These are phyloP conservation scores for Nipponacmea schrenckii DNA, from an alignment of 2,888 invertebrate species.

Conservation along the genomic window DNA sequence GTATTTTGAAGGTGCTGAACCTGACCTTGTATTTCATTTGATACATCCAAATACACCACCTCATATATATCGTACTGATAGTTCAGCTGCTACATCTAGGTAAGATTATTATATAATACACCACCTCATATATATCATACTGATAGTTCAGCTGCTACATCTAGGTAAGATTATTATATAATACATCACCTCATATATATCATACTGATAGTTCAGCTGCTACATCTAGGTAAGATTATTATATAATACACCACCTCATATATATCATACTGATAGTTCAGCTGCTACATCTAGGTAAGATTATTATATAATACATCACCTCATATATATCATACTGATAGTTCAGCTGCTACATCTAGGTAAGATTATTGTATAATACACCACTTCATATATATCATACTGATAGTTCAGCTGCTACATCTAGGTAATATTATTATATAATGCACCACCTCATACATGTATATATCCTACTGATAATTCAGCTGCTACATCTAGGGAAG, in stretches of 20 bases:
- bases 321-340: too few species aligned
- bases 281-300: conserved; percentile 51
- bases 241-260: conserved; percentile 69
- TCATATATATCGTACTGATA: conserved; percentile 68
- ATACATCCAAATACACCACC: conserved; percentile 69
- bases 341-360: too few species aligned
- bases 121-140: conserved; percentile 69
- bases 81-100: conserved; percentile 50
- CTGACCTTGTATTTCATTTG: conserved; percentile 69
- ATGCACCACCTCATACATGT: too few species aligned
- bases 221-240: conserved; percentile 52
- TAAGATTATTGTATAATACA: too few species aligned
- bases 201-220: conserved; percentile 61
- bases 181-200: conserved; percentile 69
- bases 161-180: too few species aligned
- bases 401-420: too few species aligned
- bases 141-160: conserved; percentile 49
- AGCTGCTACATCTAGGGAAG: too few species aligned
- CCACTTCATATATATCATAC: too few species aligned
- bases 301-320: too few species aligned
- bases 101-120: too few species aligned
- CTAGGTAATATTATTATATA: too few species aligned
- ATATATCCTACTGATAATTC: too few species aligned
- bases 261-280: conserved; percentile 67
- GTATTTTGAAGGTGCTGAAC: conserved; percentile 68